A percentile compares a stretch with the other conserved stretches of the same genome.
These are phyloP conservation scores for Microcebus griseorufus DNA, from an alignment of 2,113 vertebrate genomes.

Conservation along the genomic window DNA sequence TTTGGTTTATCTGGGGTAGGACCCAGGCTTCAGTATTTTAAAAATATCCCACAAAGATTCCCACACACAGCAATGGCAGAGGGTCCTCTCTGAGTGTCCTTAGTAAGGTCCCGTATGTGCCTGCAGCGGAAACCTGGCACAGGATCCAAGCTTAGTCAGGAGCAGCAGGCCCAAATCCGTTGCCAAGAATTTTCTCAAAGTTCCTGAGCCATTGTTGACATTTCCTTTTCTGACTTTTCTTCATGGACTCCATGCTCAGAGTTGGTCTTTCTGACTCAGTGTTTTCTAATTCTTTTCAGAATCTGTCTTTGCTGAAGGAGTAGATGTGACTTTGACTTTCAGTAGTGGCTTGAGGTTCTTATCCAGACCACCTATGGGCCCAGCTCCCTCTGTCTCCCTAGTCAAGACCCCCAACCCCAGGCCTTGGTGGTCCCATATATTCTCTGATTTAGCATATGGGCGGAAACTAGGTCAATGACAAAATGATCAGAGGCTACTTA, in stretches of 20 bases:
- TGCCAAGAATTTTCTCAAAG: not conserved
- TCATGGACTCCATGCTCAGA: not conserved
- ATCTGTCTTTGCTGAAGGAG: not conserved
- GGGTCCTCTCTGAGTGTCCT: not conserved
- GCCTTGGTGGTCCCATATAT: not conserved
- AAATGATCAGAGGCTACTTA: not conserved
- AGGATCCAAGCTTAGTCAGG: not conserved
- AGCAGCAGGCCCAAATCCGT: not conserved
- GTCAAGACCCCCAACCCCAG: accelerated
- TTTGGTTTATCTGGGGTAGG: not conserved
- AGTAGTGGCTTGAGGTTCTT: not conserved
- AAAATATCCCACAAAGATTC: not conserved
- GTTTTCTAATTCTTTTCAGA: not conserved
- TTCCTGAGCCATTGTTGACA: not conserved
- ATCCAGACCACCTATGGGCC: not conserved
- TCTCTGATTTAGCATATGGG: not conserved
- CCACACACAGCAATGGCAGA: not conserved
- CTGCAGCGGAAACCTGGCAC: not conserved
- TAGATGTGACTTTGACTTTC: not conserved
- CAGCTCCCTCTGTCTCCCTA: not conserved
- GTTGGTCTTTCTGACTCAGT: not conserved
- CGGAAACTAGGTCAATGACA: not conserved
- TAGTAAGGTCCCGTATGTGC: not conserved
- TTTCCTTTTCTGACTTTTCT: constrained; percentile 35
- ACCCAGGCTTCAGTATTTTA: not conserved